These are phyloP conservation scores for Tenebrosternarchus preto DNA, from an alignment of 2,113 vertebrate genomes.

Conservation along the genomic window DNA sequence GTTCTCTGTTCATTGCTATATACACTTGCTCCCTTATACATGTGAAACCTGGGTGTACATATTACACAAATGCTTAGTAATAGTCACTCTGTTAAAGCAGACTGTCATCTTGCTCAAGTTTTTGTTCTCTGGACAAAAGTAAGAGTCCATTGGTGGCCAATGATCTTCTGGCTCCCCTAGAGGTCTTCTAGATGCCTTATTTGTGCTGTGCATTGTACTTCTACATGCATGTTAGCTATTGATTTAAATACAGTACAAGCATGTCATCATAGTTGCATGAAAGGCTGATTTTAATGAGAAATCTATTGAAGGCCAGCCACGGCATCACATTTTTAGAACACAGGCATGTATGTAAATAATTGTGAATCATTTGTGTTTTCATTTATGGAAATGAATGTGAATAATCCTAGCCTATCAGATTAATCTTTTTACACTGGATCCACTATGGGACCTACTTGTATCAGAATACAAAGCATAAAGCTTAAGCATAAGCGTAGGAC, in stretches of 20 bases:
- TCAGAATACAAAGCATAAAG: background rate
- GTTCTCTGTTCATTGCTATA: background rate
- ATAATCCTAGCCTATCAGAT: background rate
- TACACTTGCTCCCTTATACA: background rate
- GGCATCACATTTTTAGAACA: background rate
- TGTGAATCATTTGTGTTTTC: background rate
- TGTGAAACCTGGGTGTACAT: background rate
- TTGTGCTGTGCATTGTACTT: too few species aligned
- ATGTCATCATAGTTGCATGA: background rate
- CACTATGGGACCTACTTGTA: too few species aligned
- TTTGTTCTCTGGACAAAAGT: too few species aligned
- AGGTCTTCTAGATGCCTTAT: background rate
- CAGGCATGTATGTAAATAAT: background rate
- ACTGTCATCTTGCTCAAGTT: too few species aligned
- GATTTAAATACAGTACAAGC: background rate
- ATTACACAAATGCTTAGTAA: background rate
- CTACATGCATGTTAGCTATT: background rate
- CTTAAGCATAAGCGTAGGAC: too few species aligned
- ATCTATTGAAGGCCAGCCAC: background rate
- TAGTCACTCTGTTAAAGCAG: background rate
- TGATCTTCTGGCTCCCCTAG: background rate
- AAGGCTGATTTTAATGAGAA: background rate
- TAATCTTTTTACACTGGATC: too few species aligned
- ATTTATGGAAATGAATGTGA: background rate
- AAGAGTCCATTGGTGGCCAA: background rate